Conservation (phyloP, 2,888 invertebrate genomes). For the Lithosia quadra region DNA sequence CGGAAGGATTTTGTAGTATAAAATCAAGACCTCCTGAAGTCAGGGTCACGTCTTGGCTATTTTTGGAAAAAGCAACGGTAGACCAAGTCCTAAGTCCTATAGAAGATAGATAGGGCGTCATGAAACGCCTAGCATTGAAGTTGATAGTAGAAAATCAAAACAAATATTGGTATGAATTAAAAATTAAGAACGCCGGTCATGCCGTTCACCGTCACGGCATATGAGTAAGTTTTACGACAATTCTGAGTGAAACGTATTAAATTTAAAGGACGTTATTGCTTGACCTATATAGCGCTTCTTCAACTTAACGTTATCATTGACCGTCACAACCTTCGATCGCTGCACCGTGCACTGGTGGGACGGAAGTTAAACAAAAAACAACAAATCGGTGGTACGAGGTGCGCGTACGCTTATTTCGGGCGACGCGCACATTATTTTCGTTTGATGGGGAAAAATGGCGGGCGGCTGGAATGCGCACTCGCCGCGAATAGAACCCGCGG, state of each 20-base stretch:
- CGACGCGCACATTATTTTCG: slow-evolving; percentile 76
- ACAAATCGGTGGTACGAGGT: slow-evolving; percentile 46
- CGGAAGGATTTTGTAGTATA: background rate
- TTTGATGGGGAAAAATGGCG: slow-evolving; percentile 75
- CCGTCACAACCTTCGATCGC: slow-evolving; percentile 48
- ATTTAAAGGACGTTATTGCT: background rate
- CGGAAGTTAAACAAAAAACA: slow-evolving; percentile 56
- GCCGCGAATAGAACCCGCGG: slow-evolving; percentile 76
- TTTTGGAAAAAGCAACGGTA: background rate
- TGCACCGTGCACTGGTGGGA: slow-evolving; percentile 36
- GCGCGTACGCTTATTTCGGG: slow-evolving; percentile 75
- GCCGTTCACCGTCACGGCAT: background rate
- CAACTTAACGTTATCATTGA: background rate
- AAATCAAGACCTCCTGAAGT: background rate
- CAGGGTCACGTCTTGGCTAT: background rate
- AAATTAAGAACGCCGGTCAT: background rate
- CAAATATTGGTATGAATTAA: background rate
- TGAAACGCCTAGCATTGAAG: background rate
- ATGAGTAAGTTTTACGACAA: background rate
- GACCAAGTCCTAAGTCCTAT: background rate
- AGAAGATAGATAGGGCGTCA: background rate
- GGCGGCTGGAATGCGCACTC: slow-evolving; percentile 74
- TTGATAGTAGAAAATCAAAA: background rate
- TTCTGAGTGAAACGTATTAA: background rate
- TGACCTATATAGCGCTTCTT: background rate